phyloP scores from a whole-genome alignment of 2,797 vertebrate genomes.

The Acanthis flammea region DNA sequence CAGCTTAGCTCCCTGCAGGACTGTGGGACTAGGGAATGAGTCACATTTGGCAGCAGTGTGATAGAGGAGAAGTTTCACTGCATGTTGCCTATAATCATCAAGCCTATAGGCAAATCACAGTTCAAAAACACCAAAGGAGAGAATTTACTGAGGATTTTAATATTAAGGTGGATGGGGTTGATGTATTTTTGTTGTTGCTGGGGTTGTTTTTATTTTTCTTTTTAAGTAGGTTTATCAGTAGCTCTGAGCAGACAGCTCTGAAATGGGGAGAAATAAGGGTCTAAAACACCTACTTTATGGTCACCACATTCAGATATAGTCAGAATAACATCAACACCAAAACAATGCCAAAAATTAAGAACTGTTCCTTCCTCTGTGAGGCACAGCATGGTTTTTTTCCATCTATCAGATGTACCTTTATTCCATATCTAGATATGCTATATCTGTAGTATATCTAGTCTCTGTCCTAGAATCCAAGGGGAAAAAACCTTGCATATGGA shows the following conservation, averaged over 20 bases:
- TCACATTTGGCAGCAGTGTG: not conserved
- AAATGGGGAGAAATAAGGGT: not conserved
- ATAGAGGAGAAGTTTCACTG: not conserved
- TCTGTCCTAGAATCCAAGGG: not conserved
- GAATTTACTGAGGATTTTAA: not conserved
- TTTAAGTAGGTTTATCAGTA: not conserved
- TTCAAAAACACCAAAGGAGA: not conserved
- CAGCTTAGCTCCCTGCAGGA: not conserved
- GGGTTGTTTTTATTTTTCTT: not conserved
- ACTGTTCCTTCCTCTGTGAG: not conserved
- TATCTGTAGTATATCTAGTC: not conserved
- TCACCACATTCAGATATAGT: not conserved
- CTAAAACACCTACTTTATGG: not conserved
- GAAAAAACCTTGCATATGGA: not conserved
- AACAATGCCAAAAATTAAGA: not conserved
- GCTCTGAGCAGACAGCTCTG: not conserved
- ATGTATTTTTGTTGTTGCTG: not conserved
- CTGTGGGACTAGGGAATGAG: not conserved
- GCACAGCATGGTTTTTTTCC: fast-evolving
- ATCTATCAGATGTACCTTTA: not conserved
- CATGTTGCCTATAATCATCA: not conserved
- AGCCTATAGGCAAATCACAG: not conserved
- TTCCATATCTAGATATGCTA: not conserved
- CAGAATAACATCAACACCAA: not conserved
- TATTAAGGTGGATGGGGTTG: not conserved